These are phyloP conservation scores for Sibirionetta formosa DNA, from an alignment of 2,797 vertebrate genomes.

Conservation along the genomic window DNA sequence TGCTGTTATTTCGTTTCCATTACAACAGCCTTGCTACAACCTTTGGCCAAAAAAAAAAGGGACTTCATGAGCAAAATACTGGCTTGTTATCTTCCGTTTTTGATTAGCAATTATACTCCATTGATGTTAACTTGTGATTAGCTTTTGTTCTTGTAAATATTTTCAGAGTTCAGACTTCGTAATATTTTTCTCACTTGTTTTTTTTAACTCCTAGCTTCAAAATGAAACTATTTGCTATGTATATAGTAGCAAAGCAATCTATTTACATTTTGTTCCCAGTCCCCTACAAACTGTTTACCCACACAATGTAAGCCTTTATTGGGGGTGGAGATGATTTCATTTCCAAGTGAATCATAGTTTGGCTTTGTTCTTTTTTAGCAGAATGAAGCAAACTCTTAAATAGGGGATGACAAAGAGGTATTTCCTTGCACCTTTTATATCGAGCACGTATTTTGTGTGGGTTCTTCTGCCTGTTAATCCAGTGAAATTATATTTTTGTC, in stretches of 20 bases:
- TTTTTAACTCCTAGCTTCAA: conserved; percentile 56
- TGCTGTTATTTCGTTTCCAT: background rate
- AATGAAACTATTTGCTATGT: conserved; percentile 70
- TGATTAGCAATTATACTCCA: background rate
- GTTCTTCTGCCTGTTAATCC: conserved; percentile 83
- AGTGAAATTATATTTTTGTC: conserved; percentile 71
- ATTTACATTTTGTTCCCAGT: conserved; percentile 77
- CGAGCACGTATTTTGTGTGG: conserved; percentile 86
- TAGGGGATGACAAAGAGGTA: conserved; percentile 87
- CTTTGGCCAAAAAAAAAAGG: background rate
- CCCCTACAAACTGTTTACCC: conserved; percentile 79
- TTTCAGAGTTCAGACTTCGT: conserved; percentile 4
- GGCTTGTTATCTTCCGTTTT: background rate
- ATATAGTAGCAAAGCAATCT: conserved; percentile 74
- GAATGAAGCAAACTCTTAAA: conserved; percentile 89
- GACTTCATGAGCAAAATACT: background rate
- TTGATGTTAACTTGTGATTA: conserved; percentile 22
- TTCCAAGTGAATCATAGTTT: conserved; percentile 81
- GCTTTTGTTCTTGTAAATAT: conserved; percentile 54
- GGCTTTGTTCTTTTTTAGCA: conserved; percentile 76
- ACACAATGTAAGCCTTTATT: conserved; percentile 76
- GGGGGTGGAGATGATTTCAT: conserved; percentile 72
- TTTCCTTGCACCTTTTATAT: conserved; percentile 91
- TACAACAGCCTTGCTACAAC: background rate
- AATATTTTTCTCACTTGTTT: conserved; percentile 67